Base-by-base conservation (phyloP, 2,113 vertebrate species). In the Colaptes auratus region DNA sequence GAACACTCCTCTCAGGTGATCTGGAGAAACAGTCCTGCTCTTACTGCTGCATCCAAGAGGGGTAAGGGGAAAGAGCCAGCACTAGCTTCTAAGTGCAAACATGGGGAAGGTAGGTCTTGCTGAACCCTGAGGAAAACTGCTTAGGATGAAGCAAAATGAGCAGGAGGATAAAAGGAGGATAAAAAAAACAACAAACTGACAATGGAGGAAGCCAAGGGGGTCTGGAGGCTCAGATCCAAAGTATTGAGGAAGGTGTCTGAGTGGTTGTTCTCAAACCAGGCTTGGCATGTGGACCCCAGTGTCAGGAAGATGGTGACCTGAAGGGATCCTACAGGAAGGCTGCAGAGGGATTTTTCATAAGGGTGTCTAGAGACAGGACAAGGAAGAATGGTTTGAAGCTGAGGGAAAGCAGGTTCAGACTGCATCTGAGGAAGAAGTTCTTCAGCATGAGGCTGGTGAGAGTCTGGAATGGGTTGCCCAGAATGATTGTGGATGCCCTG, bases 61-160 rank as follows among this genome's bases (percentile, higher is more conserved):
- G 50, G 12, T 4, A 10, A 46, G 14, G 46, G 7, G 7, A 7
- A 61, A 48, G 14, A 46, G 21, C 23, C 3, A 2, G 6, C 50
- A 24, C 27, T 0, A 0, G 7, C 52, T 25, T 53, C 46, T 10
- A 13, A 19, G 10, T 6, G 17, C 35, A 31, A 18, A 1, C 0
- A 0, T 2, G 6, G 48, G 48, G 21, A 75, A 42, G 16, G 52
- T 2, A 25, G 8, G 11, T 58, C 6, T 0, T 15, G 42, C 15
- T 31, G 48, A 86, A 48, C 11, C 8, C 20, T n/a, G 23, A 17
- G 35, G 17, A 33, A 21, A 20, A 8, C 0, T 0, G 1, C 17
- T 36, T 27, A 30, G 33, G 31, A 25, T 35, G 35, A 83, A 48
- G 39, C 24, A 46, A 42, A 71, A 39, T 21, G 20, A 44, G 9